Evolutionary conservation across 1,140 invertebrate genomes (phyloP), one percentile per base, ranked within the genome.

Genomic region (Pseudomyrmex concolor): DNA sequence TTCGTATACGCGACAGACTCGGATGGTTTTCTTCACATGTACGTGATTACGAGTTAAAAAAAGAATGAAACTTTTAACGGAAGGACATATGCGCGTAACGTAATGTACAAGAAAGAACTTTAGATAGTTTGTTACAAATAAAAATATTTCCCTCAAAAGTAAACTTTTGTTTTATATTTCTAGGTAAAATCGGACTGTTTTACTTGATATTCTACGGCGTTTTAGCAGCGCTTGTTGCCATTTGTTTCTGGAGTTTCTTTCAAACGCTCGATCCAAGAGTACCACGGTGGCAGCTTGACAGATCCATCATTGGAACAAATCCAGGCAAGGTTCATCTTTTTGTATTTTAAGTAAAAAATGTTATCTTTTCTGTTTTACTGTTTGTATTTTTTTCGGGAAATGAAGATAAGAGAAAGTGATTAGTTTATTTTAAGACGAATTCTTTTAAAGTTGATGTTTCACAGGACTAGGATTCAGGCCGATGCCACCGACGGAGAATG

Each of bases 171-270:
- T 90, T 92, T 90, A 86, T 93, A 90, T 77, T 93, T 92, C 0
- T 95, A 98, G 98, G 96, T 67, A 98, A 98, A 95, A 98, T 99
- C 92, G 96, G 96, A 50, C 92, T 98, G 17, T 99, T 99, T 95
- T 99, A 99, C 94, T 94, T 98, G 85, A 96, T 97, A 90, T 99
- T 98, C 95, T 99, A 99, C 94, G 95, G 96, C 62, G 97, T 97
- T 73, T 94, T 99, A 86, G 97, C 97, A 17, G 96, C 97, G 8
- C 95, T 99, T 87, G 98, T 98, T 67, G 96, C 97, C 22, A 97
- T 98, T 59, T 98, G 98, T 94, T 97, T 99, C 95, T 97, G 97
- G 95, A 97, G 97, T 34, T 99, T 99, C 94, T 97, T 97, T 84
- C 97, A 98, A 94, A 99, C 98, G 2, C 92, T 99, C 85, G 98